Evolutionary conservation across 2,113 vertebrate genomes (phyloP).

Genomic region (Perca schrenkii): DNA sequence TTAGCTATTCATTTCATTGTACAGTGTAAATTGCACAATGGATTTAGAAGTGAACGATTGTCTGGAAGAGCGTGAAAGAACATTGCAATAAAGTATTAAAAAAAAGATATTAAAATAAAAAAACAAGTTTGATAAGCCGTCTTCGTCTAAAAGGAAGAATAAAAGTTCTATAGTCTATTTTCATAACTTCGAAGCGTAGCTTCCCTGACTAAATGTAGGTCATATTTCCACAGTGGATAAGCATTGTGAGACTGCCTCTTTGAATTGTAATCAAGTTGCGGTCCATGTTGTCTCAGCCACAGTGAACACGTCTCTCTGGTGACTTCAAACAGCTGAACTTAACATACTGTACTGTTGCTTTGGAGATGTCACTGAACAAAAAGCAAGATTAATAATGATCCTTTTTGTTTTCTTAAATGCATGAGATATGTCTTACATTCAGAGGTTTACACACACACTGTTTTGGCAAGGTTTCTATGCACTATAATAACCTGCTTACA

Average conservation of each 20-base stretch:
- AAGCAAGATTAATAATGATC: constrained; percentile 24
- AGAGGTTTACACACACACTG: background rate
- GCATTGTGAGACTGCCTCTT: constrained; percentile 82
- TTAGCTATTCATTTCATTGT: no score
- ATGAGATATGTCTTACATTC: background rate
- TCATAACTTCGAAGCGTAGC: constrained; percentile 85
- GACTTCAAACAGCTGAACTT: constrained; percentile 52
- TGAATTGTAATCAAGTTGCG: constrained; percentile 85
- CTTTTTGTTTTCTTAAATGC: constrained; percentile 41
- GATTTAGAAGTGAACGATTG: no score
- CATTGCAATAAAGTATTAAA: no score
- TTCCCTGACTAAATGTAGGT: constrained; percentile 83
- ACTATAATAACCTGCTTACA: background rate
- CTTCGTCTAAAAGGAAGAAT: constrained; percentile 66
- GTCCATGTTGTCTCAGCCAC: constrained; percentile 70
- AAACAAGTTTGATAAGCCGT: constrained; percentile 41
- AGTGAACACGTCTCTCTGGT: constrained; percentile 46
- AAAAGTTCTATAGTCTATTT: constrained; percentile 83
- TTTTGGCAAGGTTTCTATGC: background rate
- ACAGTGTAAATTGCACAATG: no score
- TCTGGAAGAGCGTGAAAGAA: no score
- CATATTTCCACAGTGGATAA: constrained; percentile 85
- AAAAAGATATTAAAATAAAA: constrained; percentile 57
- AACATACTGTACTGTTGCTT: constrained; percentile 24
- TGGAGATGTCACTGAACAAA: constrained; percentile 30